Percentiles rank a stretch among this genome's conserved stretches.
phyloP scores from a whole-genome alignment of 1,140 invertebrate genomes.

The Nilaparvata lugens region DNA sequence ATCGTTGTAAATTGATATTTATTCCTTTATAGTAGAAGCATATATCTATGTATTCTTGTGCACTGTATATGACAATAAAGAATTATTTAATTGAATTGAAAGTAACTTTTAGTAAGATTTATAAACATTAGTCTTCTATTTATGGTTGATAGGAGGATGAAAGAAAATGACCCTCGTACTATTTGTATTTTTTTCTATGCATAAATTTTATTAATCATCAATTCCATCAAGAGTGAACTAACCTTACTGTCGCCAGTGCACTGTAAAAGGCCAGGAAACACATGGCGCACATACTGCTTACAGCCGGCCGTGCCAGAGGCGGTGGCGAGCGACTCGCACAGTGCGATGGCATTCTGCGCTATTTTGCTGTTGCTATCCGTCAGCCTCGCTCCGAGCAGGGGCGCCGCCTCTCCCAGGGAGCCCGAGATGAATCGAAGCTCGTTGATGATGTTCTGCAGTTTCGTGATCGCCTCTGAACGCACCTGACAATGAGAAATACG shows the following conservation, averaged over 20 bases:
- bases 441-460: constrained; percentile 61
- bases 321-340: constrained; percentile 67
- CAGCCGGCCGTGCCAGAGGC: constrained; percentile 67
- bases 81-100: too few species aligned
- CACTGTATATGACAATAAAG: too few species aligned
- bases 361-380: constrained; percentile 88
- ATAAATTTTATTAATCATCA: too few species aligned
- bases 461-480: constrained; percentile 71
- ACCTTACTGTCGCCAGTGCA: constrained; percentile 62
- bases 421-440: constrained; percentile 72
- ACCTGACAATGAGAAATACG: constrained; percentile 39
- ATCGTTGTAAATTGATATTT: too few species aligned
- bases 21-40: too few species aligned
- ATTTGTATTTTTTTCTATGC: too few species aligned
- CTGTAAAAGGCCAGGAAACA: constrained; percentile 78
- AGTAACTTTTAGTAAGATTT: too few species aligned
- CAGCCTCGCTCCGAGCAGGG: constrained; percentile 60
- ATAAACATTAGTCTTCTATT: too few species aligned
- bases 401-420: constrained; percentile 72
- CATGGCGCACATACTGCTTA: constrained; percentile 65
- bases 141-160: too few species aligned
- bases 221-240: constrained; percentile 25
- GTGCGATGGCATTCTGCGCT: constrained; percentile 66
- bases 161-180: too few species aligned
- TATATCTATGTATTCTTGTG: too few species aligned